Base-by-base conservation (phyloP, 2,888 invertebrate species). In the Vanessa cardui region DNA sequence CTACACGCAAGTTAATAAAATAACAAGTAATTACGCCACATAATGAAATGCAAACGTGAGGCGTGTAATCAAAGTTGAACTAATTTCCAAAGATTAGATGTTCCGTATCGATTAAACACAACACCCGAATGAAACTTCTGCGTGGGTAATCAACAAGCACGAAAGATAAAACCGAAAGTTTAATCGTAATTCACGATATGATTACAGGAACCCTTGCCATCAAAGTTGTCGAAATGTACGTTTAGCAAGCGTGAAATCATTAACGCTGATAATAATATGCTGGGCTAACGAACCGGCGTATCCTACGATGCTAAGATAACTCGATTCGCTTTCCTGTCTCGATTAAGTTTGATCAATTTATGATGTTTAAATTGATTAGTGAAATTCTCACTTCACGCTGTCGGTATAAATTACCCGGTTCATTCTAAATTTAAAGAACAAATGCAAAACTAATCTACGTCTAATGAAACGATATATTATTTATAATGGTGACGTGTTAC, bases 201-300 rank as follows among this genome's bases (percentile, higher is more conserved):
- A 87, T 87, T 85, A 84, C 83, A 76, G 74, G 78, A 77, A 80
- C 69, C 77, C 77, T 73, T 74, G 70, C 81, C 80, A 85, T 85
- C 83, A 73, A 78, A 80, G 73, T 81, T 80, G 73, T 77, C 77
- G 75, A 76, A 79, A 79, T 76, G 78, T 78, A 69, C 73, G 76
- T 74, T 81, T 81, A 82, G 83, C 83, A 83, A 84, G 84, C 85
- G 86, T 85, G 84, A 89, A 89, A 88, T 88, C 86, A 86, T 89
- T 85, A 87, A 83, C 81, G 82, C 81, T 80, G 79, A 87, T 89
- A 88, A 88, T 88, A 85, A 88, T 88, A 85, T 77, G 81, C 82
- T 85, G 76, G 79, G 80, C 83, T 89, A 89, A 90, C 88, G 85
- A 88, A 88, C 81, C 80, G 75, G 73, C 73, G 76, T 77, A 77